phyloP scores from a whole-genome alignment of 2,888 invertebrate genomes.

The Rhorus exstirpatorius region DNA sequence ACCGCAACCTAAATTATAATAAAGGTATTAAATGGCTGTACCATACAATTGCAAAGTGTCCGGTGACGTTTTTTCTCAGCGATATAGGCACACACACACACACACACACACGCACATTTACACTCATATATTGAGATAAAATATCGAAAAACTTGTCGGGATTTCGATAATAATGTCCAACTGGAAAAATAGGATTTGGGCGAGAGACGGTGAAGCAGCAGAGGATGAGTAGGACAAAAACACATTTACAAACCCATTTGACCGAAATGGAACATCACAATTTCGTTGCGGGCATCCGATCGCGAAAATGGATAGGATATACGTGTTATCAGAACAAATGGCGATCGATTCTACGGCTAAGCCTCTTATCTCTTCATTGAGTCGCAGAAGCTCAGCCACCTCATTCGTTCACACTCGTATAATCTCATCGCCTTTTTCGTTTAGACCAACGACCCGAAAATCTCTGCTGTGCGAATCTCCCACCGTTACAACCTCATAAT shows the following conservation, averaged over 20 bases:
- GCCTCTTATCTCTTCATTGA: conserved; percentile 71
- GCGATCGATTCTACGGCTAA: conserved; percentile 67
- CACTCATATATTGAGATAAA: conserved; percentile 23
- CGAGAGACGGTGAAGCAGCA: too few relatives aligned
- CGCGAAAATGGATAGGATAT: conserved; percentile 54
- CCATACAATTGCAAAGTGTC: background rate
- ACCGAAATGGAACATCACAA: conserved; percentile 66
- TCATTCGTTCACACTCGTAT: conserved; percentile 30
- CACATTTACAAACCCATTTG: conserved; percentile 58
- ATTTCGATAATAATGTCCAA: conserved; percentile 49
- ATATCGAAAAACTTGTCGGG: conserved; percentile 53
- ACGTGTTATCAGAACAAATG: conserved; percentile 71
- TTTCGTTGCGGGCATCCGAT: conserved; percentile 60
- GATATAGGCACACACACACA: background rate
- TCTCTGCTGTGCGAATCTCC: background rate
- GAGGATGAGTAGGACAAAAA: conserved; percentile 43
- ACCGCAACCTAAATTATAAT: background rate
- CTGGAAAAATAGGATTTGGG: conserved; percentile 36
- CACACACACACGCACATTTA: background rate
- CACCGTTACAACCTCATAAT: background rate
- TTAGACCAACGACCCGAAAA: conserved; percentile 23
- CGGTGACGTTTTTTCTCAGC: background rate
- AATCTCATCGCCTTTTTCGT: conserved; percentile 34
- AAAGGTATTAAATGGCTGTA: background rate
- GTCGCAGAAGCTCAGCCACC: conserved; percentile 44